A percentile compares a stretch with the other conserved stretches of the same genome.
phyloP scores from a whole-genome alignment of 2,888 invertebrate species.

The Boloria euphrosyne region DNA sequence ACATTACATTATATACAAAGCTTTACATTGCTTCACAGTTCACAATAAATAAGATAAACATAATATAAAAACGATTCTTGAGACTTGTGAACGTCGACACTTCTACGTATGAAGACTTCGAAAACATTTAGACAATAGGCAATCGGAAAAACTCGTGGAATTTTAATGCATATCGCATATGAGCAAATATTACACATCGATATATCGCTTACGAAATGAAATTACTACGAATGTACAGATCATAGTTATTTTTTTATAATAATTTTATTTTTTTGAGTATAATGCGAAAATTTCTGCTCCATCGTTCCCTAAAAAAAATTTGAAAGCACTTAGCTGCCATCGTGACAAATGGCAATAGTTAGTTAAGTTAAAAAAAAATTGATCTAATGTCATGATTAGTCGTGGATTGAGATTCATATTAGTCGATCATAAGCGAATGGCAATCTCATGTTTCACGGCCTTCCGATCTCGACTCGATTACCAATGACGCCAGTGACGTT shows the following conservation, averaged over 20 bases:
- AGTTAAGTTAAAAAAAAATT: too few species aligned
- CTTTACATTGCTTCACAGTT: constrained; percentile 5
- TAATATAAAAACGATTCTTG: constrained; percentile 25
- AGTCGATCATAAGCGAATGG: constrained; percentile 68
- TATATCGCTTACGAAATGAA: background rate
- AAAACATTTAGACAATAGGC: constrained; percentile 64
- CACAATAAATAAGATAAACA: constrained; percentile 1
- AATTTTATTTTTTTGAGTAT: too few species aligned
- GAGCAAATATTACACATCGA: constrained; percentile 16
- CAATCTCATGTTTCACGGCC: constrained; percentile 76
- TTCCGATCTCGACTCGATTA: constrained; percentile 76
- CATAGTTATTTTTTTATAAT: too few species aligned
- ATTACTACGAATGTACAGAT: background rate
- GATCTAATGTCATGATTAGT: constrained; percentile 28
- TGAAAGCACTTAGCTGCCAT: too few species aligned
- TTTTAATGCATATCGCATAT: constrained; percentile 44
- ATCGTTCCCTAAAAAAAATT: too few species aligned
- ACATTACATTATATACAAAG: background rate
- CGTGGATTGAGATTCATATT: constrained; percentile 48
- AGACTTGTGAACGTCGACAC: constrained; percentile 42
- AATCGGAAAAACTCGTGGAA: constrained; percentile 58
- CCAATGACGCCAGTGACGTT: constrained; percentile 71
- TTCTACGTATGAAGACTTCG: constrained; percentile 60
- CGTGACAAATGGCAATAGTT: too few species aligned
- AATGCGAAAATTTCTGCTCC: too few species aligned